These are phyloP conservation scores for Erinaceus europaeus DNA, from an alignment of 2,113 vertebrate genomes.

Conservation along the genomic window DNA sequence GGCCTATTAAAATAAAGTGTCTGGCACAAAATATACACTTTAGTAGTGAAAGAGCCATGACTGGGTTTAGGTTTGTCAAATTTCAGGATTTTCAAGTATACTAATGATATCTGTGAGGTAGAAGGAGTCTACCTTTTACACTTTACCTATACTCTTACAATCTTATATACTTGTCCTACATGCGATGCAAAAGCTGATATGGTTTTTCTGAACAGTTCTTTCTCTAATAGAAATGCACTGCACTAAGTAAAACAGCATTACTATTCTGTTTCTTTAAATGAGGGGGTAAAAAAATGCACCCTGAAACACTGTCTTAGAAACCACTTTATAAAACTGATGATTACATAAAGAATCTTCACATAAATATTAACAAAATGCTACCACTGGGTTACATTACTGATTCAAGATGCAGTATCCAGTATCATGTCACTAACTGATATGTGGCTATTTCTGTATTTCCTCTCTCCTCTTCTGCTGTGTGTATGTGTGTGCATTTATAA, in stretches of 20 bases:
- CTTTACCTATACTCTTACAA: constrained; percentile 9
- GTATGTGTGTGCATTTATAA: not conserved
- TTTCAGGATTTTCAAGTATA: constrained; percentile 13
- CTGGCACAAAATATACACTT: not conserved
- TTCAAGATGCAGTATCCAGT: constrained; percentile 18
- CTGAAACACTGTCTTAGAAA: constrained; percentile 44
- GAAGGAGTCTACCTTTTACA: not conserved
- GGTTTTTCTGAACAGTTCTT: constrained; percentile 20
- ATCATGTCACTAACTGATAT: constrained; percentile 21
- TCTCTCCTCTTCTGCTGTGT: not conserved
- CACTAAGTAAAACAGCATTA: constrained; percentile 47
- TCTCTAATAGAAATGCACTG: constrained; percentile 44
- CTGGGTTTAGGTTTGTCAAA: not conserved
- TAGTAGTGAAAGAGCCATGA: not conserved
- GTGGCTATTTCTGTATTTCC: constrained; percentile 23
- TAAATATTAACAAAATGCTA: constrained; percentile 28
- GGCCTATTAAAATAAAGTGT: not conserved
- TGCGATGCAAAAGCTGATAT: constrained; percentile 25
- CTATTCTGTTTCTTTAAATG: constrained; percentile 44
- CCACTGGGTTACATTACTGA: not conserved
- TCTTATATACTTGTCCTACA: constrained; percentile 3
- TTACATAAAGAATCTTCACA: constrained; percentile 49
- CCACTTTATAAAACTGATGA: constrained; percentile 38
- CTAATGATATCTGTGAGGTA: not conserved
- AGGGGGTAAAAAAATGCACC: not conserved